Base-by-base conservation (phyloP, 2,888 invertebrate genomes). In the Lithophane leautieri region DNA sequence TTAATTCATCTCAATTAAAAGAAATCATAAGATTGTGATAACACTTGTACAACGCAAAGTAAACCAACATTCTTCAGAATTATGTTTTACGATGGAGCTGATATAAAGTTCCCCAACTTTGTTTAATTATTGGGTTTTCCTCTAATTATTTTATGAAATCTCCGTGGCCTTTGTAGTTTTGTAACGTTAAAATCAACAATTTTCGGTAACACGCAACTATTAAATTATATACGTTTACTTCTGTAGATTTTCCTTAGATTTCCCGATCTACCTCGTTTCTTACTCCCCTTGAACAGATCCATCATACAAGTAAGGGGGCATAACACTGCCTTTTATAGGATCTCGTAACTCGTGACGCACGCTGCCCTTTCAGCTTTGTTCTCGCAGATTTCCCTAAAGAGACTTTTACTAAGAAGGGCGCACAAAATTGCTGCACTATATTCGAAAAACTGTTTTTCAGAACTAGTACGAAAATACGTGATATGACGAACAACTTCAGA, bases 311-410 rank as follows among this genome's bases (percentile, higher is more conserved):
- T 19, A 65, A 50, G 34, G 52, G 22, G 28, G 40, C 34, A 54
- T 61, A 71, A 61, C 52, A 52, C 52, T 56, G 60, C 40, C 25
- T 50, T 81, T 73, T 73, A 71, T 73, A 52, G 67, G 34, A 60
- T 73, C 65, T 70, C 44, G 40, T 63, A 65, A 56, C 58, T 69
- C 40, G 60, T 73, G 76, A 71, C 69, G 68, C 58, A 71, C 25
- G n/a, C 56, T 81, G 66, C 73, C 78, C 73, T 83, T 72, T 85
- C 47, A 82, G 71, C 50, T 78, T 78, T 69, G 70, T 70, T 67
- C 63, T 25, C 34, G 56, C 70, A 82, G 79, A 88, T 86, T 86
- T 88, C 82, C 84, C 80, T 69, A 73, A 71, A 86, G 80, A 81
- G 62, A 52, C 62, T 62, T 81, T 81, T 69, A 65, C 61, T 47